A percentile compares a stretch with the other conserved stretches of the same genome.
Evolutionary conservation across 2,797 vertebrate species (phyloP).

Genomic region (Phoxinus dragarum): DNA sequence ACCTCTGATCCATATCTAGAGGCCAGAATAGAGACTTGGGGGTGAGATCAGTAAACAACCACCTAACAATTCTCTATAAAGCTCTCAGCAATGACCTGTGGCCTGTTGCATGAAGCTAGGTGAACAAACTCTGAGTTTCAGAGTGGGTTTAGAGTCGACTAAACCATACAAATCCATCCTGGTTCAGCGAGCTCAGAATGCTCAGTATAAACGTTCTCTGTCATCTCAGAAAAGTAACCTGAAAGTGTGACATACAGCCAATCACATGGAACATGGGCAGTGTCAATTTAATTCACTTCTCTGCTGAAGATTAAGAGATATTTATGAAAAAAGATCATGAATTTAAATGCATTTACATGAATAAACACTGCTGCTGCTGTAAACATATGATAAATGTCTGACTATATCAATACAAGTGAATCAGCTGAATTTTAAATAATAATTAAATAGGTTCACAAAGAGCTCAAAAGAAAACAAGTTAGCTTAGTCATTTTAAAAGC

Average conservation of each 20-base stretch:
- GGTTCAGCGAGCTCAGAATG: not conserved
- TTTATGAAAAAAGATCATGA: not conserved
- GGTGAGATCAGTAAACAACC: not conserved
- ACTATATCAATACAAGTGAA: not conserved
- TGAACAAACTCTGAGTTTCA: too few species aligned
- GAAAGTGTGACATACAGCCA: not conserved
- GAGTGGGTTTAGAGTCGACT: not conserved
- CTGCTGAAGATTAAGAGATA: not conserved
- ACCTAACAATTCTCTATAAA: not conserved
- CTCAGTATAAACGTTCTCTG: not conserved
- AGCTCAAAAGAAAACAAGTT: too few species aligned
- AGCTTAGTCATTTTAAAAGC: too few species aligned
- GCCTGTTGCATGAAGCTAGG: not conserved
- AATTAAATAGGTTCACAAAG: too few species aligned
- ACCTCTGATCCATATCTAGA: too few species aligned
- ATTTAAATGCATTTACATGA: not conserved
- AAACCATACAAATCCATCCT: not conserved
- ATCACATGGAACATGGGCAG: not conserved
- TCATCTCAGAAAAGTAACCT: not conserved
- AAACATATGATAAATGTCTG: not conserved
- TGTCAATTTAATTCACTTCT: not conserved
- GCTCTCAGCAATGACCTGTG: too few species aligned
- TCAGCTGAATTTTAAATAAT: not conserved
- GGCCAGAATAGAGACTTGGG: too few species aligned
- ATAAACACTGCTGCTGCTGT: not conserved